Evolutionary conservation across 92 coral and sea anemone genomes (phyloP).

Genomic region (Siderastrea siderea): DNA sequence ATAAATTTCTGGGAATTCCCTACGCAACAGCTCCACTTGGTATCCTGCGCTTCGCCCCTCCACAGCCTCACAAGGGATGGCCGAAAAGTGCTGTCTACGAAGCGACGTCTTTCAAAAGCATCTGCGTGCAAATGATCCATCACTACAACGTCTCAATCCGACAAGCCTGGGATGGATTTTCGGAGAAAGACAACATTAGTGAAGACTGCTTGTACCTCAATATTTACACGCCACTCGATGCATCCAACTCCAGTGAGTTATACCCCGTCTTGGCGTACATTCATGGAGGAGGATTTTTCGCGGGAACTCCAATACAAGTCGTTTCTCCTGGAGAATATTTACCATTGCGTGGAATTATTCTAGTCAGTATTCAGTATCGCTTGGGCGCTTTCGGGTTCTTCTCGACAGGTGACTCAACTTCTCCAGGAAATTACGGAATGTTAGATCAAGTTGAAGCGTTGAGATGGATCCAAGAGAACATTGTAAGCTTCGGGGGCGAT

Average conservation of each 20-base stretch:
- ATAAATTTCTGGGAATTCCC: slow-evolving; percentile 80
- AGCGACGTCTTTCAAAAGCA: slow-evolving; percentile 67
- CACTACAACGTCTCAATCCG: slow-evolving; percentile 56
- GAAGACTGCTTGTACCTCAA: slow-evolving; percentile 82
- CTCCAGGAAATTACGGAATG: slow-evolving; percentile 83
- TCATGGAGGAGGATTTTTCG: slow-evolving; percentile 82
- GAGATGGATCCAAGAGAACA: slow-evolving; percentile 73
- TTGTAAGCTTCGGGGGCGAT: slow-evolving; percentile 69
- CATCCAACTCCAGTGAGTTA: background rate
- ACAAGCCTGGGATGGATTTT: slow-evolving; percentile 73
- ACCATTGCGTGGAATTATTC: slow-evolving; percentile 65
- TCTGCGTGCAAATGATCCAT: slow-evolving; percentile 63
- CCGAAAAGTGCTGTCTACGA: slow-evolving; percentile 25
- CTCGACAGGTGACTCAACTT: slow-evolving; percentile 67
- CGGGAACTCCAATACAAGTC: slow-evolving; percentile 77
- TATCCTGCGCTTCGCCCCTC: slow-evolving; percentile 70
- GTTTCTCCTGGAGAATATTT: slow-evolving; percentile 76
- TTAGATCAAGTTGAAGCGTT: slow-evolving; percentile 83
- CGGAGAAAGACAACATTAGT: slow-evolving; percentile 40
- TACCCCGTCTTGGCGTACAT: slow-evolving; percentile 78
- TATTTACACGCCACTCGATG: slow-evolving; percentile 71
- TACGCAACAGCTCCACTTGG: slow-evolving; percentile 70
- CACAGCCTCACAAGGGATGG: slow-evolving; percentile 69
- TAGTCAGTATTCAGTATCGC: slow-evolving; percentile 79
- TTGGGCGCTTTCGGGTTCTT: slow-evolving; percentile 79